Evolutionary conservation across 2,888 invertebrate genomes (phyloP), one percentile per base, ranked within the genome.

Genomic region (Cryptosula pallasiana): DNA sequence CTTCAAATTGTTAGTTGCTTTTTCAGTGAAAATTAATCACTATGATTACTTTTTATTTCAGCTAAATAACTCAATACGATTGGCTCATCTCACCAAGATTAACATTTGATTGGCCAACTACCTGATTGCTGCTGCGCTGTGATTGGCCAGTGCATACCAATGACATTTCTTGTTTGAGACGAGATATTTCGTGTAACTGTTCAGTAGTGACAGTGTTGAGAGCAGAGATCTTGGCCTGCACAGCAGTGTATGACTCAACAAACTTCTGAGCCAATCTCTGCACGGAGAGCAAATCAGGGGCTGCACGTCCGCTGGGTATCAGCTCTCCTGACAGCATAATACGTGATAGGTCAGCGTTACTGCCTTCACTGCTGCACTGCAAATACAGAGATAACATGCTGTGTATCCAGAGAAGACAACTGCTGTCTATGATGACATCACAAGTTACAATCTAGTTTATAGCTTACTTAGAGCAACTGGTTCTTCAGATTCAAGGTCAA

Each of bases 191-290:
- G 9, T 63, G 63, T n/a, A 63, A n/a, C 32, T 63, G 63, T n/a
- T 63, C 63, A 29, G 63, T 29, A 9, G 63, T 63, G 3, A 63
- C 63, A 63, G 63, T 63, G n/a, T 2, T 32, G 34, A 63, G 63
- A 9, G 63, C 63, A 2, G 63, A 20, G 1, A 63, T 32, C 32
- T 34, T 63, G 32, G 63, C 34, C 32, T 63, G 63, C 32, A 63
- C 29, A 63, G 29, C 27, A 29, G 63, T 63, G 63, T 63, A 34
- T 2, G 63, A 20, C 20, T 63, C 32, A 5, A 63, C 63, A 63
- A 63, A 63, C 63, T 63, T 32, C 9, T 63, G 63, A 32, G 63
- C 63, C 13, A 63, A 34, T 32, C 27, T 63, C 32, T 63, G 63
- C 32, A 63, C 63, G 9, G 63, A 27, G 32, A 63, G 63, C 13